phyloP scores from a whole-genome alignment of 2,888 invertebrate species.

The Cryptocheilus praepositus region DNA sequence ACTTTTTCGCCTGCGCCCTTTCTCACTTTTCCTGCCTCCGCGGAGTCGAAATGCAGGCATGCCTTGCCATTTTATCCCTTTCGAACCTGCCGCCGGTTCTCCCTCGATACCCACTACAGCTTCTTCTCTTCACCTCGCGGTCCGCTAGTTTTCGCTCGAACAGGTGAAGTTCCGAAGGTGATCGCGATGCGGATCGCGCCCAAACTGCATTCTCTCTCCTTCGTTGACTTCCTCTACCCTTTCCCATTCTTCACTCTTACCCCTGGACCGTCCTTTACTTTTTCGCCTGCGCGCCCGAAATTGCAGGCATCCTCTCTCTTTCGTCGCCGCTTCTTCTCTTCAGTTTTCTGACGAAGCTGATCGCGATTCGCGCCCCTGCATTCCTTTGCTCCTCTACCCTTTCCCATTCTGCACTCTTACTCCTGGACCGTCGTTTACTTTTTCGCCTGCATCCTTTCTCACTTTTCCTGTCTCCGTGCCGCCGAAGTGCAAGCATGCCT shows the following conservation, averaged over 20 bases:
- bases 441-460: neutral
- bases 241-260: conserved; percentile 14
- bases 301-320: conserved; percentile 27
- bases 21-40: neutral
- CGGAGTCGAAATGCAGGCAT: no score
- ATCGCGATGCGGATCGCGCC: conserved; percentile 42
- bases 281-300: neutral
- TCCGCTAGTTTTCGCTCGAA: no score
- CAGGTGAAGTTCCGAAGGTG: neutral
- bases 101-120: no score
- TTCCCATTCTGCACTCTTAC: conserved; percentile 14
- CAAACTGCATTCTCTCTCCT: conserved; percentile 43
- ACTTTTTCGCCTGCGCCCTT: neutral
- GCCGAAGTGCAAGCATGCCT: no score
- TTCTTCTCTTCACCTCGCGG: no score
- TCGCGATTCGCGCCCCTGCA: no score
- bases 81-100: no score
- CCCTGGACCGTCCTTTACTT: neutral
- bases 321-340: conserved; percentile 28
- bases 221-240: conserved; percentile 27
- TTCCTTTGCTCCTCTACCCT: conserved; percentile 24
- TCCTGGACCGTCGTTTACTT: neutral
- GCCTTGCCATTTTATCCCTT: no score
- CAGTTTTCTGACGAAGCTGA: no score
- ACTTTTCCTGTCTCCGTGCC: neutral